Percentiles rank a stretch among this genome's conserved stretches.
Evolutionary conservation across 37 sponge, comb jelly and placozoan genomes (phyloP).

Genomic region (Hexactinellida sp.): DNA sequence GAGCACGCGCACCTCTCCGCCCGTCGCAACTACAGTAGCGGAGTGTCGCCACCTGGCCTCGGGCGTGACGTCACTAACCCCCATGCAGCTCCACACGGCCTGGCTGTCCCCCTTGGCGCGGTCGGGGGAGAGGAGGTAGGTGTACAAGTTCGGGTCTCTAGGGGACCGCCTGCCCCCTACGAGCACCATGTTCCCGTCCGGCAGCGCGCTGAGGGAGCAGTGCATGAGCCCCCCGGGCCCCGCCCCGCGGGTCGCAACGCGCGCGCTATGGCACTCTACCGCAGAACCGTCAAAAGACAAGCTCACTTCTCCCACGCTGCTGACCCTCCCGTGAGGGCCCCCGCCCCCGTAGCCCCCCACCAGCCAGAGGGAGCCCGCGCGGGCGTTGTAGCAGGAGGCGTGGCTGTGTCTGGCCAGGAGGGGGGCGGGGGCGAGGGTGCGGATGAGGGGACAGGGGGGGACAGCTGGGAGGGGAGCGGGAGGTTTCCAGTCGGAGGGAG

Average conservation of each 20-base stretch:
- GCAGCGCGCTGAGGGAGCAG: constrained; percentile 11
- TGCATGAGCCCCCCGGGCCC: background rate
- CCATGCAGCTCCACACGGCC: background rate
- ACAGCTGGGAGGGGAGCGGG: background rate
- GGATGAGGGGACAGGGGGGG: background rate
- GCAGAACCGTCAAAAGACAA: background rate
- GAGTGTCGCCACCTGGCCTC: constrained; percentile 25
- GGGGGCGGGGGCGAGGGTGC: background rate
- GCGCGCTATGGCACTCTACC: background rate
- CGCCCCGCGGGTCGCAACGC: background rate
- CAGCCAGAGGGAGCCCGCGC: background rate
- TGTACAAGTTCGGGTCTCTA: background rate
- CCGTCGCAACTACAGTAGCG: background rate
- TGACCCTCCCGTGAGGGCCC: background rate
- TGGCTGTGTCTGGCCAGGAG: background rate
- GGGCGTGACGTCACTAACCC: background rate
- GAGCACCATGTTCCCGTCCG: background rate
- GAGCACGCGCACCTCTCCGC: background rate
- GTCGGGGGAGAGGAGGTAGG: background rate
- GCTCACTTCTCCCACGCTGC: background rate
- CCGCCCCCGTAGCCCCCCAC: background rate
- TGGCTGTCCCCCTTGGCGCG: background rate
- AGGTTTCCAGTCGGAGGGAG: background rate
- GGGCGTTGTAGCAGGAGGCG: background rate
- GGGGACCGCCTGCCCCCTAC: constrained; percentile 27